These are phyloP conservation scores for Eidolon helvum DNA, from an alignment of 2,113 vertebrate genomes.

Conservation along the genomic window DNA sequence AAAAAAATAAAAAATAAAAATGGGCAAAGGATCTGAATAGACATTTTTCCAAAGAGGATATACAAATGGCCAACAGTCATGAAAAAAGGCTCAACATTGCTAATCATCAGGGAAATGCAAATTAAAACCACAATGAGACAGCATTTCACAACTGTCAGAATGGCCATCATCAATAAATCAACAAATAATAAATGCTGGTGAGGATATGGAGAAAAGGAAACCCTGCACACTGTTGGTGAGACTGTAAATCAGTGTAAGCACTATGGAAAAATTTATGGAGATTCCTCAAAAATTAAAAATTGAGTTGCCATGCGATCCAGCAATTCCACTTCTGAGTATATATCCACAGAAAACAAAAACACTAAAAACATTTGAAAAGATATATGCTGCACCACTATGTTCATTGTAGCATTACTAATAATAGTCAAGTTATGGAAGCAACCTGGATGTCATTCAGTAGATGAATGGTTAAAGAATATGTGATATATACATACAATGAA, in stretches of 20 bases:
- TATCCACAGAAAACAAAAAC: not conserved
- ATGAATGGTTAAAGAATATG: not conserved
- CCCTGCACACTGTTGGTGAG: not conserved
- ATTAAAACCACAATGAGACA: not conserved
- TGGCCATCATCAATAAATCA: not conserved
- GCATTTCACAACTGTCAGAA: not conserved
- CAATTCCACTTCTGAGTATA: not conserved
- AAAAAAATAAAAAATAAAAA: not conserved
- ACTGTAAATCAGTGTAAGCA: not conserved
- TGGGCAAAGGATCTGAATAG: not conserved
- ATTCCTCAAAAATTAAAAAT: not conserved
- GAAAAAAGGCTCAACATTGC: not conserved
- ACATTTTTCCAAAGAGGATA: not conserved
- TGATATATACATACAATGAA: not conserved
- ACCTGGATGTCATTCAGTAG: not conserved
- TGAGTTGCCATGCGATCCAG: not conserved
- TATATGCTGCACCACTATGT: no score
- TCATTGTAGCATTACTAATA: not conserved
- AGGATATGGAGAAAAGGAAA: not conserved
- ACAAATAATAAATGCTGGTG: not conserved
- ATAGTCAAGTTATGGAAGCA: not conserved
- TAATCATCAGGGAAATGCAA: not conserved
- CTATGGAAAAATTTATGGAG: not conserved
- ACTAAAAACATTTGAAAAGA: not conserved
- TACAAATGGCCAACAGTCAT: not conserved